Percentiles rank a stretch among this genome's conserved stretches.
These are phyloP conservation scores for Haliclona indistincta DNA, from an alignment of 37 sponge, comb jelly and placozoan species.

Conservation along the genomic window DNA sequence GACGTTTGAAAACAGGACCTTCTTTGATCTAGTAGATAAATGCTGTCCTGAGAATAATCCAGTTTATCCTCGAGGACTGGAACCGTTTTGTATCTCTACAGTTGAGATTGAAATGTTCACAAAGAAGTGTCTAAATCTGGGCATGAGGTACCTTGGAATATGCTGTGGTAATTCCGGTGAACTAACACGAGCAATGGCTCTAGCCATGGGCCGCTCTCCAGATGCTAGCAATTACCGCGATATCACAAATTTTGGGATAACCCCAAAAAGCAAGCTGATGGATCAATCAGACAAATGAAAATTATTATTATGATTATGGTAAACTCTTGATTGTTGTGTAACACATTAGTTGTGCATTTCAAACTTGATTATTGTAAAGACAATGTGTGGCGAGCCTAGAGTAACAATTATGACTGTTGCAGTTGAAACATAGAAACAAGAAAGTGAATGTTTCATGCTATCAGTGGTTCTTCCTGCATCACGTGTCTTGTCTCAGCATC, in stretches of 20 bases:
- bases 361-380: too few relatives aligned
- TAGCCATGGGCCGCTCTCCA: slow-evolving; percentile 42
- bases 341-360: too few relatives aligned
- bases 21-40: slow-evolving; percentile 24
- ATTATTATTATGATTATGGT: too few relatives aligned
- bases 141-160: slow-evolving; percentile 63
- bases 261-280: too few relatives aligned
- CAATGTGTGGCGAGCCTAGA: too few relatives aligned
- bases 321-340: too few relatives aligned
- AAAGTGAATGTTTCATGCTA: too few relatives aligned
- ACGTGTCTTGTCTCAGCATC: too few relatives aligned
- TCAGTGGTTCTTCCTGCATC: too few relatives aligned
- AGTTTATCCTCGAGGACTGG: slow-evolving; percentile 45
- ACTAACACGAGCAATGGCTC: slow-evolving; percentile 59
- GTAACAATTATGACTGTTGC: too few relatives aligned
- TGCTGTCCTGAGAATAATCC: slow-evolving; percentile 34
- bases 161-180: slow-evolving; percentile 68
- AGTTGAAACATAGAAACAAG: too few relatives aligned
- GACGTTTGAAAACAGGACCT: slow-evolving; percentile 40
- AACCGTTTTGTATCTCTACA: slow-evolving; percentile 32
- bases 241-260: neutral
- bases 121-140: slow-evolving; percentile 41
- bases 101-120: slow-evolving; percentile 46
- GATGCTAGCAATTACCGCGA: slow-evolving; percentile 33
- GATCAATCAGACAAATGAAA: too few relatives aligned